Base-by-base conservation (phyloP, 2,797 vertebrate species). In the Melanotaenia maccullochi region DNA sequence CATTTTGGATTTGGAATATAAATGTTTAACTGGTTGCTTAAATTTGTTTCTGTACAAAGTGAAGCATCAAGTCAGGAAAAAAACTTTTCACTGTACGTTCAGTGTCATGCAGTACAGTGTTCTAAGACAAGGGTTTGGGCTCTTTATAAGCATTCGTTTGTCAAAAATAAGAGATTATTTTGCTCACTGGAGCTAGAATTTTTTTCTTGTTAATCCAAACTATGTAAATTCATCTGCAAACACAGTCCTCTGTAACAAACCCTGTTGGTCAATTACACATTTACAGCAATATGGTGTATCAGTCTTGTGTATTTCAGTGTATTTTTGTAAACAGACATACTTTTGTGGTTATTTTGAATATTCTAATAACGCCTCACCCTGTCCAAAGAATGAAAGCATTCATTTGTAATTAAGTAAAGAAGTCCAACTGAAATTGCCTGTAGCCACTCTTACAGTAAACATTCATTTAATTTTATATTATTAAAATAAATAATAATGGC, bases 41-140 rank as follows among this genome's bases (percentile, higher is more conserved):
- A 57, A 73, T 67, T 22, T 63, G 24, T 65, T 70, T 32, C n/a
- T 3, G 25, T 76, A 60, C 36, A 79, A 77, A 75, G 66, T 66
- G 4, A 81, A 68, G 58, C 51, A 73, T 33, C n/a, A 52, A 52
- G 66, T 24, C 55, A 33, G 32, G 22, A 56, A 65, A 73, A 40
- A 52, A 72, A 14, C 18, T 60, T 33, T 38, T 66, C 47, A 65
- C 40, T 78, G 61, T 74, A 78, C 51, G 66, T 81, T 85, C 76
- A 76, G 66, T 87, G 70, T 58, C 72, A 85, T 87, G 85, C 85
- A 83, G 68, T 35, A 73, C 25, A 6, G 47, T 82, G 60, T 73
- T 80, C 82, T 28, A 59, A 68, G 65, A 49, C 11, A 33, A 69
- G 59, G 55, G 55, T 61, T 64, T 8, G 24, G 54, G 60, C 79